These are phyloP conservation scores for Zophobas atratus DNA, from an alignment of 1,140 invertebrate species.

Conservation along the genomic window DNA sequence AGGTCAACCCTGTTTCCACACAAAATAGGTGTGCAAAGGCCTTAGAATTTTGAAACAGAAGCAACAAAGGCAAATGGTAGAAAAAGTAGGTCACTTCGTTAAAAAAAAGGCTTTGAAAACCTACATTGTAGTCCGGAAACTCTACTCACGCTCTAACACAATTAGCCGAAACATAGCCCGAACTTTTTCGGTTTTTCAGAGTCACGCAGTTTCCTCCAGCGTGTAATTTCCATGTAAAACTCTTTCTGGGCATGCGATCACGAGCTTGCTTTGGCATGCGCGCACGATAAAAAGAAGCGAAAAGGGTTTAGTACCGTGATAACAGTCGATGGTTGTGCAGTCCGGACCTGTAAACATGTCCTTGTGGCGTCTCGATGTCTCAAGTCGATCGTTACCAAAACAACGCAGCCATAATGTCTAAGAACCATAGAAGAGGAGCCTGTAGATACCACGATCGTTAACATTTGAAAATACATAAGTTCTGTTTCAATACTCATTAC, in stretches of 20 bases:
- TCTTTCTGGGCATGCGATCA: slow-evolving; percentile 29
- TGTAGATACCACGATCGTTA: background rate
- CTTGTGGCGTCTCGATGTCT: slow-evolving; percentile 28
- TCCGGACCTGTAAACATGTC: slow-evolving; percentile 7
- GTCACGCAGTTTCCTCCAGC: slow-evolving; percentile 1
- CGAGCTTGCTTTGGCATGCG: slow-evolving; percentile 5
- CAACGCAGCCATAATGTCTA: slow-evolving; percentile 6
- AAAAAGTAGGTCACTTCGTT: too few species aligned
- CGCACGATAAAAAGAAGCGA: slow-evolving; percentile 17
- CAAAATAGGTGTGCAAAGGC: too few species aligned
- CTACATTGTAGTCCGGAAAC: background rate
- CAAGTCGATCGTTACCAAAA: slow-evolving; percentile 13
- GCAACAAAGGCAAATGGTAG: too few species aligned
- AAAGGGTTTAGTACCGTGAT: slow-evolving; percentile 14
- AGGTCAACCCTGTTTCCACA: too few species aligned
- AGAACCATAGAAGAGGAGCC: background rate
- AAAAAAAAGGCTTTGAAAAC: background rate
- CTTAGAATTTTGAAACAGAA: too few species aligned
- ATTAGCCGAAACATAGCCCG: background rate
- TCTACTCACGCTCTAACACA: background rate
- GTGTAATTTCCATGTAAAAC: slow-evolving; percentile 6
- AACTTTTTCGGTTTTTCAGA: background rate
- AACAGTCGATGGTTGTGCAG: slow-evolving; percentile 14
- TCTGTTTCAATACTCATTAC: slow-evolving; percentile 12
- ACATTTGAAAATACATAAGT: background rate